A percentile compares a stretch with the other conserved stretches of the same genome.
Evolutionary conservation across 1,140 invertebrate species (phyloP).

Genomic region (Leptinotarsa defecta): DNA sequence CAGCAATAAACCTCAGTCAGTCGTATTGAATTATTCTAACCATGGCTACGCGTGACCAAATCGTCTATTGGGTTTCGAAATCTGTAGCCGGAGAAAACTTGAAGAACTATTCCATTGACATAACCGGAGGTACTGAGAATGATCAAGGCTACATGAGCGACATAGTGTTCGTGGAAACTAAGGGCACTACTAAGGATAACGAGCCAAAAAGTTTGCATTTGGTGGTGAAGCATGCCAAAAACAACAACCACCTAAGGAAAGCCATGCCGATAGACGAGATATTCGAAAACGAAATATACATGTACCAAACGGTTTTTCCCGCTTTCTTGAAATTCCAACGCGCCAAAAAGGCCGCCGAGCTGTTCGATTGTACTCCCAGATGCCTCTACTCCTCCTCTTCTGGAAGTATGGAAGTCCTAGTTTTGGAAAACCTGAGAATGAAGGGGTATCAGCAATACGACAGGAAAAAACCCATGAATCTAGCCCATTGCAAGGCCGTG

Average conservation of each 20-base stretch:
- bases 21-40: background rate
- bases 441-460: slow-evolving; percentile 57
- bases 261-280: background rate
- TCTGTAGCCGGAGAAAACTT: slow-evolving; percentile 2
- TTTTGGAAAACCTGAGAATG: slow-evolving; percentile 61
- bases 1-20: no score
- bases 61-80: background rate
- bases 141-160: slow-evolving; percentile 13
- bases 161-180: slow-evolving; percentile 1
- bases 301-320: slow-evolving; percentile 39
- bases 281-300: slow-evolving; percentile 38
- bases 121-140: slow-evolving; percentile 1
- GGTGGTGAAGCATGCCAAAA: slow-evolving; percentile 8
- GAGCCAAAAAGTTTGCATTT: background rate
- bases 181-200: background rate
- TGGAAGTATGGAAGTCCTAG: slow-evolving; percentile 56
- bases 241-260: background rate
- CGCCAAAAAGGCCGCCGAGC: background rate
- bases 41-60: slow-evolving; percentile 8
- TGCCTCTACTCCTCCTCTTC: slow-evolving; percentile 52
- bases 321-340: slow-evolving; percentile 33
- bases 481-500: slow-evolving; percentile 56
- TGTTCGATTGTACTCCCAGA: slow-evolving; percentile 34
- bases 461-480: slow-evolving; percentile 54
- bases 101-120: background rate